Conservation (phyloP, 2,797 vertebrate genomes). For the Halcyon smyrnensis region DNA sequence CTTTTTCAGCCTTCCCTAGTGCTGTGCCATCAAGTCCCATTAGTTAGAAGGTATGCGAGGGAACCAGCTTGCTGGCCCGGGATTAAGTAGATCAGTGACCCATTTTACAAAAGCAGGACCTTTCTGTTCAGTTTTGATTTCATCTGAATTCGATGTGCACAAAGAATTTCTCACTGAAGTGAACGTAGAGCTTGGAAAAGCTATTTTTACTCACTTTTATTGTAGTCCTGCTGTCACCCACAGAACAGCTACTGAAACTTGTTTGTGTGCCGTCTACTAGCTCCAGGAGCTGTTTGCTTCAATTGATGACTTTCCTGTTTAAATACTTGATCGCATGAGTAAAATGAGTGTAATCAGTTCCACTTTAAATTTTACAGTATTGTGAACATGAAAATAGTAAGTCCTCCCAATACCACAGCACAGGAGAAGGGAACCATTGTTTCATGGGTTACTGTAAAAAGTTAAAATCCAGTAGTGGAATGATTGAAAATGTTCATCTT, state of each 20-base stretch:
- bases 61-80: not conserved
- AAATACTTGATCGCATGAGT: not conserved
- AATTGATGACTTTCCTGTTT: not conserved
- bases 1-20: not conserved
- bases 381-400: not conserved
- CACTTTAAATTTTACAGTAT: not conserved
- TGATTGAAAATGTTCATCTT: not conserved
- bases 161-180: not conserved
- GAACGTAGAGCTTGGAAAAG: not conserved
- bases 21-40: not conserved
- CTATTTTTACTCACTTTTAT: not conserved
- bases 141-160: not conserved
- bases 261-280: not conserved
- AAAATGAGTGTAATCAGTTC: not conserved
- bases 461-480: not conserved
- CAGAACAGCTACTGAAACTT: not conserved
- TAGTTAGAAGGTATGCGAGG: not conserved
- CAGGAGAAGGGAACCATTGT: accelerated
- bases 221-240: not conserved
- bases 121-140: not conserved
- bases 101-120: not conserved
- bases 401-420: not conserved
- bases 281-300: not conserved
- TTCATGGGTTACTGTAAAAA: not conserved
- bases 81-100: not conserved